Evolutionary conservation across 1,140 invertebrate genomes (phyloP).

Genomic region (Harpegnathos saltator): DNA sequence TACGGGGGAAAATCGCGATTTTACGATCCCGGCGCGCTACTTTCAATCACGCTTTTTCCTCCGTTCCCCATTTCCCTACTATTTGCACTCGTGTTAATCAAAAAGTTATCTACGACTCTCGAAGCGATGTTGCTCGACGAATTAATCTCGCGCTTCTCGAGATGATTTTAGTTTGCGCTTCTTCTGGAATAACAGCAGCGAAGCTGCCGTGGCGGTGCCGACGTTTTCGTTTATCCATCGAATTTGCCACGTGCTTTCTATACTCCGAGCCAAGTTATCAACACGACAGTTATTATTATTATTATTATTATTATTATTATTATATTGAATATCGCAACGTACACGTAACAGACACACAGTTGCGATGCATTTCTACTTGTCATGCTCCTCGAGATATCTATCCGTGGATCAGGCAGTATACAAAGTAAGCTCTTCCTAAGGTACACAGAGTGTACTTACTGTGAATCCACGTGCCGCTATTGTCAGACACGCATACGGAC

Average conservation of each 20-base stretch:
- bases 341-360: background rate
- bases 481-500: constrained; percentile 27
- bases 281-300: background rate
- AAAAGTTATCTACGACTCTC: background rate
- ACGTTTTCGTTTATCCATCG: background rate
- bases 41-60: background rate
- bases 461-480: constrained; percentile 42
- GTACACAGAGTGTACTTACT: constrained; percentile 1
- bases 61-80: background rate
- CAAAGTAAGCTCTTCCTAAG: constrained; percentile 2
- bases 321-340: background rate
- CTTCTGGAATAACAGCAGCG: background rate
- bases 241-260: background rate
- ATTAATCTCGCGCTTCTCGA: background rate
- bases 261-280: background rate
- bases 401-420: background rate
- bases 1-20: background rate
- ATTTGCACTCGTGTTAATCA: background rate
- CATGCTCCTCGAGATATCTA: constrained; percentile 3
- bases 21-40: too few relatives aligned
- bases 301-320: background rate
- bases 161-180: background rate
- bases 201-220: too few relatives aligned
- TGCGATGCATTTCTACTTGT: constrained; percentile 23
- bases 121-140: background rate